Percentiles rank a stretch among this genome's conserved stretches.
phyloP scores from a whole-genome alignment of 2,113 vertebrate genomes.

The Thunnus maccoyii region DNA sequence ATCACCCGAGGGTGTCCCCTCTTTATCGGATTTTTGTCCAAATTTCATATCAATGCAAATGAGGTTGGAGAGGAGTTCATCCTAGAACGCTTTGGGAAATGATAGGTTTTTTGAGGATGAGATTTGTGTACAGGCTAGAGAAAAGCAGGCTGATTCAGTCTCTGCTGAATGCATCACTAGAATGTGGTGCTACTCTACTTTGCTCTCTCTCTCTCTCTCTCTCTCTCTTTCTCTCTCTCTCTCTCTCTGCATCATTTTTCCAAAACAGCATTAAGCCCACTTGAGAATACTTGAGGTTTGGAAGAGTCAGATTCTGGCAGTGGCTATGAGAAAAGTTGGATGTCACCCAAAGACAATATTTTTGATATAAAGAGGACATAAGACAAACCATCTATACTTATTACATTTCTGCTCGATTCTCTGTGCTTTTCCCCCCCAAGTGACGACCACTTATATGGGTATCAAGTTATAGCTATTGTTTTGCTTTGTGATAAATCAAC shows the following conservation, averaged over 20 bases:
- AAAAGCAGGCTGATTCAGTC: constrained; percentile 40
- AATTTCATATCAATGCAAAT: constrained; percentile 79
- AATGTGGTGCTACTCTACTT: constrained; percentile 47
- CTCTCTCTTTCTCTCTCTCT: background rate
- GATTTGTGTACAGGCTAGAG: constrained; percentile 32
- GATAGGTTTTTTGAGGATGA: constrained; percentile 30
- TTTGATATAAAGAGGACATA: constrained; percentile 69
- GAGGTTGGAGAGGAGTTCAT: constrained; percentile 59
- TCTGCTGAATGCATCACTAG: constrained; percentile 65
- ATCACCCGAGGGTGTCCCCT: constrained; percentile 49
- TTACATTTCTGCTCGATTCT: constrained; percentile 71
- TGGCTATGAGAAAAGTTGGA: constrained; percentile 69
- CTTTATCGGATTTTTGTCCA: constrained; percentile 60
- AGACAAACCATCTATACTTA: constrained; percentile 73
- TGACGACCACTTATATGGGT: constrained; percentile 50
- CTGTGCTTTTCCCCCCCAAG: constrained; percentile 54
- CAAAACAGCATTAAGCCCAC: constrained; percentile 72
- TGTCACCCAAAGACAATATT: constrained; percentile 80
- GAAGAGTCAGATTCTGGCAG: constrained; percentile 76
- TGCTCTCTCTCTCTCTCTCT: constrained; percentile 7
- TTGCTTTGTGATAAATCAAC: constrained; percentile 58
- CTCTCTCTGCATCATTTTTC: constrained; percentile 59
- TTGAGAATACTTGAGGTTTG: constrained; percentile 79
- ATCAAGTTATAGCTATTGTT: constrained; percentile 58
- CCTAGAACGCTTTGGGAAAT: constrained; percentile 54